Conservation (phyloP, 2,797 vertebrate genomes). For the Coilia nasus region DNA sequence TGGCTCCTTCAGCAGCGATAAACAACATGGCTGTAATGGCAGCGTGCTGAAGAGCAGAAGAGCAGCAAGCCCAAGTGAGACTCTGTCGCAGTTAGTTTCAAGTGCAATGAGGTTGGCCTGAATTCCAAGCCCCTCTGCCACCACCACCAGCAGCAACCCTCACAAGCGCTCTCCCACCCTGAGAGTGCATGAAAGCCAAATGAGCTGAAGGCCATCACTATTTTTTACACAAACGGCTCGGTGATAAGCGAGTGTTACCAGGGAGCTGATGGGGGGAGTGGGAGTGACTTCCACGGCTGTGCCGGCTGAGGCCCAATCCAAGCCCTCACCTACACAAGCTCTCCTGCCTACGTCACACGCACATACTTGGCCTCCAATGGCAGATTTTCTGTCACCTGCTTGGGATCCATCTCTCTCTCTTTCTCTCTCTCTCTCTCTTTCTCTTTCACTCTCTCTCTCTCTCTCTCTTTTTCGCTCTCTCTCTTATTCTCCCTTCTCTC, state of each 20-base stretch:
- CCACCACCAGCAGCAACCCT: no score
- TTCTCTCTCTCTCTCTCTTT: background rate
- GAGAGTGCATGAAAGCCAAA: background rate
- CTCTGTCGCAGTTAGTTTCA: background rate
- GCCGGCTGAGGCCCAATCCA: background rate
- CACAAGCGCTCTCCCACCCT: background rate
- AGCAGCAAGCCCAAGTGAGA: background rate
- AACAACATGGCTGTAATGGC: conserved; percentile 47
- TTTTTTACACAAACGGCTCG: background rate
- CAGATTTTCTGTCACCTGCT: conserved; percentile 14
- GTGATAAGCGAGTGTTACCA: background rate
- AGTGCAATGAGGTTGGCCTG: conserved; percentile 16
- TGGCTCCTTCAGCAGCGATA: conserved; percentile 56
- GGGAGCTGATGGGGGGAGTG: background rate
- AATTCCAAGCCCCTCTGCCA: background rate
- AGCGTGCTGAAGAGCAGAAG: background rate
- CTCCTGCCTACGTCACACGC: background rate
- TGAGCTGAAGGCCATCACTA: background rate
- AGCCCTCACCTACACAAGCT: background rate
- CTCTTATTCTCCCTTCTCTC: background rate
- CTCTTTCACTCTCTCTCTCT: conserved; percentile 12
- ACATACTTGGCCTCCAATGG: background rate
- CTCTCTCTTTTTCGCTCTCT: conserved; percentile 15
- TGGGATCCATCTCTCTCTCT: background rate
- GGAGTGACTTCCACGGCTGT: background rate